phyloP scores from a whole-genome alignment of 2,888 invertebrate genomes.

The Eupithecia tripunctaria region DNA sequence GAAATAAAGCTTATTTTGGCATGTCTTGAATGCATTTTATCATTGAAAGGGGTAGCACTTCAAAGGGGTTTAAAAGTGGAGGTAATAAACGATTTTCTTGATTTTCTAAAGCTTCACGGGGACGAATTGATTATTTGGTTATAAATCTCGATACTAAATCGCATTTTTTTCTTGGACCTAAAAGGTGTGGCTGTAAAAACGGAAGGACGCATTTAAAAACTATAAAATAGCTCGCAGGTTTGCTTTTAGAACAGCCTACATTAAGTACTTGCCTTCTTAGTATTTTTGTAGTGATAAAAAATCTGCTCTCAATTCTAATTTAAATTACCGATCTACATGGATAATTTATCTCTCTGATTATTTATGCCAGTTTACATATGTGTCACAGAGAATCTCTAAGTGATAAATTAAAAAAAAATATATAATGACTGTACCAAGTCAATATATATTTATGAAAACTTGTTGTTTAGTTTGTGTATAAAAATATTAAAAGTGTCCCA shows the following conservation, averaged over 20 bases:
- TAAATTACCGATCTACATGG: too few relatives aligned
- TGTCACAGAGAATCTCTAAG: too few relatives aligned
- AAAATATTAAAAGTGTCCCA: too few relatives aligned
- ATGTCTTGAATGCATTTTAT: background rate
- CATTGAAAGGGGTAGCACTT: slow-evolving; percentile 58
- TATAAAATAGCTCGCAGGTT: background rate
- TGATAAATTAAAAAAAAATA: too few relatives aligned
- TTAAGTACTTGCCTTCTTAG: too few relatives aligned
- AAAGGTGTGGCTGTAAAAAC: slow-evolving; percentile 6
- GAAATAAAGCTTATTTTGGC: background rate
- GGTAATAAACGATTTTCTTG: slow-evolving; percentile 60
- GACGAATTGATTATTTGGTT: slow-evolving; percentile 55
- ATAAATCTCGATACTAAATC: slow-evolving; percentile 2
- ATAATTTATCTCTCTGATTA: too few relatives aligned
- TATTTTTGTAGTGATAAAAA: background rate
- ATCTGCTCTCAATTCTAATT: too few relatives aligned
- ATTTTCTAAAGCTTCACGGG: slow-evolving; percentile 49
- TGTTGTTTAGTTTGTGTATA: too few relatives aligned
- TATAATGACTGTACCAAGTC: too few relatives aligned
- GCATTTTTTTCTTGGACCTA: background rate
- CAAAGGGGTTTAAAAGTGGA: slow-evolving; percentile 57
- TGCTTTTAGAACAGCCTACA: background rate
- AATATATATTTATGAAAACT: too few relatives aligned
- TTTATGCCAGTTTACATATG: too few relatives aligned
- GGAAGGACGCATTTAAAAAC: background rate